These are phyloP conservation scores for Tenthredo notha DNA, from an alignment of 2,888 invertebrate species.

Conservation along the genomic window DNA sequence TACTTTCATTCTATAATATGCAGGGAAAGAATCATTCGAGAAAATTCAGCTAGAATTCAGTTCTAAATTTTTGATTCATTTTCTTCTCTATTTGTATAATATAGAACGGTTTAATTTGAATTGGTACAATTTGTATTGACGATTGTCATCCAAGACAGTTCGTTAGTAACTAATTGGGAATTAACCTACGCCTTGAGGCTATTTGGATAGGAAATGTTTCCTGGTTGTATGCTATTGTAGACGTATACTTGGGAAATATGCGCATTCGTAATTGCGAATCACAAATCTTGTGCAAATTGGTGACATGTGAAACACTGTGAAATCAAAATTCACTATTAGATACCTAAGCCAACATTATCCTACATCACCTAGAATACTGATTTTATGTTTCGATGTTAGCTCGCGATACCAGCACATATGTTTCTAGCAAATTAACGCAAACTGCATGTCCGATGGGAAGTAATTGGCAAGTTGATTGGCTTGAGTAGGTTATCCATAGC, in stretches of 20 bases:
- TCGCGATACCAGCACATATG: background rate
- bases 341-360: background rate
- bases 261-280: background rate
- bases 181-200: background rate
- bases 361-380: background rate
- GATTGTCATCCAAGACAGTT: background rate
- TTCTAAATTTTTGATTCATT: background rate
- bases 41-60: background rate
- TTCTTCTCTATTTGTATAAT: background rate
- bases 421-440: constrained; percentile 4
- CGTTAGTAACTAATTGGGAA: background rate
- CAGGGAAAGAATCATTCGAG: background rate
- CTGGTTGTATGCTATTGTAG: background rate
- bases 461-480: constrained; percentile 22
- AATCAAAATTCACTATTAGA: background rate
- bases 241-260: background rate
- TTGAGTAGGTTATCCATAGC: constrained; percentile 6
- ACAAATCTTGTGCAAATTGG: background rate
- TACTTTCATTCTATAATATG: background rate
- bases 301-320: background rate
- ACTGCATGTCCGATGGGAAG: background rate
- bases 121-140: background rate
- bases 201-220: background rate
- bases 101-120: background rate
- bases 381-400: background rate